Base-by-base conservation (phyloP, 2,113 vertebrate species). In the Pedetes capensis region DNA sequence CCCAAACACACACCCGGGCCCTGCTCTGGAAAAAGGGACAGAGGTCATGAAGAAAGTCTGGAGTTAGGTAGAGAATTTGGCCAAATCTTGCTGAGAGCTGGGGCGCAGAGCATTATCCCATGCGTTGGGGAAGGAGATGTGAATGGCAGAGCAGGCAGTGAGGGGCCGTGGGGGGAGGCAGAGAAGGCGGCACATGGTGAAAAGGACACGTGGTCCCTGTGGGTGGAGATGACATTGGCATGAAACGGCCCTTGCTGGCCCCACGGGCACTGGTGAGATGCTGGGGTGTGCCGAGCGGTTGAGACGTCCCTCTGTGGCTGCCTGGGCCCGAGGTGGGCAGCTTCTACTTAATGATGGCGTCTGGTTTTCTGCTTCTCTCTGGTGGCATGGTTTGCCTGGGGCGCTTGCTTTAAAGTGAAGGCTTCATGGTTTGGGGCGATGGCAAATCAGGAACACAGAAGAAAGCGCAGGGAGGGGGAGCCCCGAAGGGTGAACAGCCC, bases 191-290 rank as follows among this genome's bases (percentile, higher is more conserved):
- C 25, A 17, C 3, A 5, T 34, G 0, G 22, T 8, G 3, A 10
- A 11, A 25, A 44, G 17, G 64, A 53, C 12, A 6, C 25, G 5
- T 0, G 6, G 1, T 6, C 34, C n/a, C n/a, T n/a, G 23, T 4
- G 17, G 8, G 6, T 23, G 23, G 22, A 13, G 18, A 7, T 1
- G 37, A 6, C 1, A 9, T 22, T 2, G 59, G 13, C 10, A 2
- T 1, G 32, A 78, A 20, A 0, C 2, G 4, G 1, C 8, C 18
- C 3, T 27, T 18, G 29, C 22, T 16, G 69, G 13, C 22, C 32
- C 2, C 3, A 5, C 1, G 3, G 20, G 23, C 8, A 1, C 1
- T 13, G 9, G 23, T 25, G 8, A 4, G 7, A 4, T 0, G 2
- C 9, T 25, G 37, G 10, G 6, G 8, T 25, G 22, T 8, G 49